Percentiles rank a stretch among this genome's conserved stretches.
phyloP scores from a whole-genome alignment of 2,113 vertebrate species.

The Nothoprocta perdicaria region DNA sequence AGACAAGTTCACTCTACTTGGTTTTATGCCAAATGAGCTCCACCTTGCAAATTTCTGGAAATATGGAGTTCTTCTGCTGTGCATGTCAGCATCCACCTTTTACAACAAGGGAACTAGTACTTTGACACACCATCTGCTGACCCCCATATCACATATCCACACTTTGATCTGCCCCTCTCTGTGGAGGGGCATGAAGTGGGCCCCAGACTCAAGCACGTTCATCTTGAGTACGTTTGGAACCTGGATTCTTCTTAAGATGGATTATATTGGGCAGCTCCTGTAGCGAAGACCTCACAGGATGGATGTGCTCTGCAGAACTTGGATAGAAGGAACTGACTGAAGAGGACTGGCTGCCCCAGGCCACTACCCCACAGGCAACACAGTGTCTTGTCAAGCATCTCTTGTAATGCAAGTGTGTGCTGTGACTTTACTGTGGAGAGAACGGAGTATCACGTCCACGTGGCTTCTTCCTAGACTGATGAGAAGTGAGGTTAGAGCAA shows the following conservation, averaged over 20 bases:
- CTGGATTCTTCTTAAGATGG: background rate
- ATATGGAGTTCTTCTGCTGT: accelerated
- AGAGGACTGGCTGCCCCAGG: too few relatives aligned
- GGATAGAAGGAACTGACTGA: background rate
- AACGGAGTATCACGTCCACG: background rate
- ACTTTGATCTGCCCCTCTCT: background rate
- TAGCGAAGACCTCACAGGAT: background rate
- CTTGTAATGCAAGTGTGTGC: background rate
- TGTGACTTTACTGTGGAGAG: background rate
- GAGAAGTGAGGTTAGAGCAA: background rate
- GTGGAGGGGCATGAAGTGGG: background rate
- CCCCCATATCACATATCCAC: background rate
- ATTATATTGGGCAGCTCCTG: accelerated
- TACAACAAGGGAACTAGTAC: background rate
- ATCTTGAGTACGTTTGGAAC: background rate
- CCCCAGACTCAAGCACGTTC: background rate
- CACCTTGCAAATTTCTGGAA: background rate
- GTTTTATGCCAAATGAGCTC: background rate
- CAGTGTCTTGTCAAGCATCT: background rate
- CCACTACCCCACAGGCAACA: accelerated
- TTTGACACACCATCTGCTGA: background rate
- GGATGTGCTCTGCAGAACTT: background rate
- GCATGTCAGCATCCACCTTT: background rate
- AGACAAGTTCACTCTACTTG: background rate
- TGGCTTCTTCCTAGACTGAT: accelerated